Evolutionary conservation across 2,113 vertebrate genomes (phyloP), one percentile per base, ranked within the genome.

Genomic region (Macaca mulatta): DNA sequence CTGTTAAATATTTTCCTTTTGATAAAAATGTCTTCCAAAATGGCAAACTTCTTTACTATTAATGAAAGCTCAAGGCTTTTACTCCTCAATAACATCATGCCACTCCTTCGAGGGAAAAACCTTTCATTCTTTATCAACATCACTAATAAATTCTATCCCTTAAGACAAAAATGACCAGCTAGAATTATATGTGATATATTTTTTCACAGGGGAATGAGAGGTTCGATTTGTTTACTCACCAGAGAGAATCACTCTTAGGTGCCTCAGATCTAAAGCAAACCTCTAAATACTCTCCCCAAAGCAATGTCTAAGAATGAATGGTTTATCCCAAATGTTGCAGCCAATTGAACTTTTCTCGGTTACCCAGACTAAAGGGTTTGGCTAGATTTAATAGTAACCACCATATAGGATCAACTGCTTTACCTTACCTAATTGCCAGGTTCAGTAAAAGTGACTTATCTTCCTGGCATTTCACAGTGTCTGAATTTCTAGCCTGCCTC

Each of bases 361-460:
- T 70, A 93, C n/a, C 16, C 11, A 64, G 22, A 55, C 14, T 74
- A 85, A 93, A 93, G 17, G 48, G 13, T n/a, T 97, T 89, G 43
- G 17, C 48, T 90, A 74, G n/a, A 91, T 72, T 87, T 87, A 90
- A 97, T 64, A 75, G 35, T 69, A 89, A 94, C 23, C 55, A 67
- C 61, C 23, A 96, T 74, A 83, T 3, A 86, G 48, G 75, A 94
- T 95, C 48, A 17, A 92, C 74, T 10, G 6, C 20, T 84, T 94
- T 70, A 81, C 32, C 38, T 93, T 89, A 35, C 67, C 50, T 97
- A 95, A 97, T 90, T 96, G 72, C 57, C 14, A 94, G 69, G 72
- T 88, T 94, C 43, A 64, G 40, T 96, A 89, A 82, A 94, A 94
- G 38, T 93, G 38, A 88, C 87, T 94, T 96, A 96, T 92, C 32